These are phyloP conservation scores for Ivindomyrus marchei DNA, from an alignment of 2,113 vertebrate species.

Conservation along the genomic window DNA sequence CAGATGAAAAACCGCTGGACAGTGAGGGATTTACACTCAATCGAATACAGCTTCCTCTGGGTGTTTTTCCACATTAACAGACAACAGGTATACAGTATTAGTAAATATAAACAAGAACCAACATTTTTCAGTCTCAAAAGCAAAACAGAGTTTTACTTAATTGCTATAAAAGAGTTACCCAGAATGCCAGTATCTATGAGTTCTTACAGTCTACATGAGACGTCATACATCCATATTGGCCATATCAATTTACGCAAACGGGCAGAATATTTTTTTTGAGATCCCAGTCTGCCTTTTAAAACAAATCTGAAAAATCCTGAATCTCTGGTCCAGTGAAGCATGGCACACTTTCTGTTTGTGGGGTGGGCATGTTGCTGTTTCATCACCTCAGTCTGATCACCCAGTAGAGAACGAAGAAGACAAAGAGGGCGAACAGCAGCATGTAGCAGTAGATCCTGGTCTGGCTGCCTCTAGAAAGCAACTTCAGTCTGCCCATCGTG, in stretches of 20 bases:
- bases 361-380: conserved; percentile 13
- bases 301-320: not conserved
- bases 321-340: conserved; percentile 15
- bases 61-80: not conserved
- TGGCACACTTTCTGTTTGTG: conserved; percentile 23
- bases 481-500: conserved; percentile 84
- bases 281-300: not conserved
- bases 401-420: conserved; percentile 95
- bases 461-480: conserved; percentile 87
- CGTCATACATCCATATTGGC: not conserved
- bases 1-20: not conserved
- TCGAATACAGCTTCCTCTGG: not conserved
- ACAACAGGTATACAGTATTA: not conserved
- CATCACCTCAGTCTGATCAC: conserved; percentile 75
- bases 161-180: not conserved
- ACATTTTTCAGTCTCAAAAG: not conserved
- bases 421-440: conserved; percentile 87
- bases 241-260: not conserved
- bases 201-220: not conserved
- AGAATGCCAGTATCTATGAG: not conserved
- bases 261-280: not conserved
- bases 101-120: not conserved
- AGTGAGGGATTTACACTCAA: not conserved
- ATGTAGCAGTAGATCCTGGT: conserved; percentile 87
- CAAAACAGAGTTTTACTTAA: not conserved